These are phyloP conservation scores for Encarsia formosa DNA, from an alignment of 2,888 invertebrate genomes.

Conservation along the genomic window DNA sequence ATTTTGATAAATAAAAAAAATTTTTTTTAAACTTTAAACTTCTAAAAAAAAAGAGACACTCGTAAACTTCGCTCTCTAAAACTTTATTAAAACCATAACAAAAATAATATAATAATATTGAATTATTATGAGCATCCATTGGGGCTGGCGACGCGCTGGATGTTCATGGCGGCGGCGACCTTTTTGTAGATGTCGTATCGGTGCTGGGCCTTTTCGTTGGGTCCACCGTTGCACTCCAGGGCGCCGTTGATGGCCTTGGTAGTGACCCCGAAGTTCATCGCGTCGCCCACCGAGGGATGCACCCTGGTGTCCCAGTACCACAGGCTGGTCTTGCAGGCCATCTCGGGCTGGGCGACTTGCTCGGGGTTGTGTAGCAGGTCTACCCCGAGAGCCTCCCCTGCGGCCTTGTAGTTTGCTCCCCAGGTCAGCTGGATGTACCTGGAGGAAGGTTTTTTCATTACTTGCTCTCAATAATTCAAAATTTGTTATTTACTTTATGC, in stretches of 20 bases:
- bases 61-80: no score
- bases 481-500: no score
- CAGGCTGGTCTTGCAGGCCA: neutral
- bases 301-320: conserved; percentile 1
- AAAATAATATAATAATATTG: no score
- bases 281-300: neutral
- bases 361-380: neutral
- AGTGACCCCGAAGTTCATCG: neutral
- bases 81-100: no score
- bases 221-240: neutral
- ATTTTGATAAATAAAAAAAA: no score
- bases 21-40: no score
- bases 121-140: conserved; percentile 18
- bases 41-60: no score
- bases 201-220: neutral
- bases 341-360: neutral
- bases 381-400: neutral
- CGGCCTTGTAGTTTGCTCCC: conserved; percentile 16
- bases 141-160: conserved; percentile 1
- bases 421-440: conserved; percentile 21
- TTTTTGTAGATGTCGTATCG: conserved; percentile 9
- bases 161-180: conserved; percentile 1
- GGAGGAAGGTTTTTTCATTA: no score
- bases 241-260: conserved; percentile 14
- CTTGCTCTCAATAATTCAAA: no score